Evolutionary conservation across 2,888 invertebrate species (phyloP), one percentile per base, ranked within the genome.

Genomic region (Andrena marginata): DNA sequence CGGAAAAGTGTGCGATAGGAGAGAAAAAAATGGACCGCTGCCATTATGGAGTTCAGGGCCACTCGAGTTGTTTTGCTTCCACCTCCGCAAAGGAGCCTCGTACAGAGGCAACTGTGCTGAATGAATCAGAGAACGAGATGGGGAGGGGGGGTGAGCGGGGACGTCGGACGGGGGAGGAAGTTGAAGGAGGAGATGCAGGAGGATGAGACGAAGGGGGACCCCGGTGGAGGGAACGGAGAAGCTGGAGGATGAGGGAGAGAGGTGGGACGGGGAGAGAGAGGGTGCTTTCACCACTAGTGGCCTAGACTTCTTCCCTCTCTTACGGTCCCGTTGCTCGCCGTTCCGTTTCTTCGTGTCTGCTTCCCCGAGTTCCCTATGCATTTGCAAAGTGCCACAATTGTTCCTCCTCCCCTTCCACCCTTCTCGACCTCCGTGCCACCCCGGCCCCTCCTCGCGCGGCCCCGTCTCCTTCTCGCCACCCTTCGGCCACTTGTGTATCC

Each of bases 11-110:
- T 85, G 77, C 85, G 83, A 87, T 88, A 87, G 83, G 82, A 85
- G 85, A 88, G 69, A 68, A 86, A 87, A 89, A 87, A 87, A 89
- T 87, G 87, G 87, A 87, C 87, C 89, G 90, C 90, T 90, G 91
- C 92, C 92, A 92, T 92, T 92, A 89, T 89, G 87, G 90, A 91
- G 91, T 89, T 89, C 89, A 89, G 89, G 90, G 91, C 91, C 92
- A 91, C 90, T 91, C 92, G 92, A 89, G 91, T 92, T 91, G 90
- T 85, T 89, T 89, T 88, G 87, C 88, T 88, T 90, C 88, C 89
- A 87, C 84, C 86, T 85, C 85, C 87, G 87, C 88, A 89, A 87
- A 89, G 87, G 89, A 89, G 89, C 80, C 84, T 85, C 89, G 88
- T 85, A 86, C 86, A 88, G 89, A 88, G 84, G 88, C 88, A 89